Conservation (phyloP, 2,797 vertebrate genomes). For the Argya squamiceps region DNA sequence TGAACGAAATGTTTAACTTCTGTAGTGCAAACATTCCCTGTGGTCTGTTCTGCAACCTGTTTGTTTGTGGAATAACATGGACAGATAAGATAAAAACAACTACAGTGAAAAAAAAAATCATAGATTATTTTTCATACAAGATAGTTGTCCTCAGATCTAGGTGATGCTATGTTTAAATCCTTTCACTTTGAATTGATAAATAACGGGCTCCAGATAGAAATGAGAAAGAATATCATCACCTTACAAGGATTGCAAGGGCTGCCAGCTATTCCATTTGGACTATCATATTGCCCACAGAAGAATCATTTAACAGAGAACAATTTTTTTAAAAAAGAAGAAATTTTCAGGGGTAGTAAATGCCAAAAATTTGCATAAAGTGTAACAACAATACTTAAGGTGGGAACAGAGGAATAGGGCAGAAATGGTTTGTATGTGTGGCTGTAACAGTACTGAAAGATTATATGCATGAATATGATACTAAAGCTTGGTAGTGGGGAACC, state of each 20-base stretch:
- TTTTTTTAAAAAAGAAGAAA: neutral
- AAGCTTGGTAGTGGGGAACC: neutral
- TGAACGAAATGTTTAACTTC: neutral
- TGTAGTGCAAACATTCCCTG: neutral
- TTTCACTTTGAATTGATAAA: neutral
- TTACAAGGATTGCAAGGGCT: neutral
- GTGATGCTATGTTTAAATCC: neutral
- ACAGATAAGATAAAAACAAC: neutral
- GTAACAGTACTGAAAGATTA: neutral
- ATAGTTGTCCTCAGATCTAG: neutral
- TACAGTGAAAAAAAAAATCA: neutral
- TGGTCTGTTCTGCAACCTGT: neutral
- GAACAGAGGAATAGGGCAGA: neutral
- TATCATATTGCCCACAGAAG: neutral
- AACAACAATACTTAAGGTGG: neutral
- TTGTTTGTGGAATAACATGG: neutral
- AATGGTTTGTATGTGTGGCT: neutral
- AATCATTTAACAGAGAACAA: neutral
- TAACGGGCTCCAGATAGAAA: neutral
- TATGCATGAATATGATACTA: neutral
- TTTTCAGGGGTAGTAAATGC: neutral
- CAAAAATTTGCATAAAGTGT: neutral
- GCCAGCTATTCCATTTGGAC: neutral
- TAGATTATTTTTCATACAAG: neutral
- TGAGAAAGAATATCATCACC: neutral